Conservation (phyloP, 2,113 vertebrate genomes). For the Podocnemis expansa region DNA sequence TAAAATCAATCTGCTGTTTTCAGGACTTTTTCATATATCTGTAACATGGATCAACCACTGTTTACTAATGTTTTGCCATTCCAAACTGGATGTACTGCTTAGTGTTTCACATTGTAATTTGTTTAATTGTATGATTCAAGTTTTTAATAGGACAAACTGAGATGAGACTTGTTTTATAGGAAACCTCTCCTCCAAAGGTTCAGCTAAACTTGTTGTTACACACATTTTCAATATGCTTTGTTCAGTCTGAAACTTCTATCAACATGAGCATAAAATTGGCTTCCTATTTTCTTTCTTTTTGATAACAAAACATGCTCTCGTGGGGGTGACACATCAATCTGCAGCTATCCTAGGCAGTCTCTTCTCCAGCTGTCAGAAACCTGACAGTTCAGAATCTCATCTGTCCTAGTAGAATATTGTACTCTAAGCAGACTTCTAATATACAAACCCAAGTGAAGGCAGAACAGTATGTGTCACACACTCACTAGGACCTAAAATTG, state of each 20-base stretch:
- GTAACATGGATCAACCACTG: neutral
- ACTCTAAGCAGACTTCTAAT: neutral
- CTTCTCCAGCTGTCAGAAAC: neutral
- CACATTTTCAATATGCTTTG: neutral
- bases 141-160: conserved; percentile 43
- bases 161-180: conserved; percentile 11
- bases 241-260: neutral
- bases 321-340: neutral
- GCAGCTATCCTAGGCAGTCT: neutral
- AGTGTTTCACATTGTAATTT: conserved; percentile 9
- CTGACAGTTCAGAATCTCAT: conserved; percentile 29
- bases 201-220: conserved; percentile 56
- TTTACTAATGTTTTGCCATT: neutral
- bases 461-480: fast-evolving
- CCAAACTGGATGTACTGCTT: neutral
- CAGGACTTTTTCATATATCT: neutral
- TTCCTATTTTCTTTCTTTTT: conserved; percentile 26
- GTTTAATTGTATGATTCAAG: conserved; percentile 18
- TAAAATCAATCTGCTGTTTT: neutral
- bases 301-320: conserved; percentile 15
- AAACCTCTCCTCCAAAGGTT: conserved; percentile 13
- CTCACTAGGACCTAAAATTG: neutral
- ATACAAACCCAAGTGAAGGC: neutral
- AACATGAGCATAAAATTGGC: neutral
- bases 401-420: conserved; percentile 13